These are phyloP conservation scores for Phrynosoma blainvillii DNA, from an alignment of 2,113 vertebrate species.

Conservation along the genomic window DNA sequence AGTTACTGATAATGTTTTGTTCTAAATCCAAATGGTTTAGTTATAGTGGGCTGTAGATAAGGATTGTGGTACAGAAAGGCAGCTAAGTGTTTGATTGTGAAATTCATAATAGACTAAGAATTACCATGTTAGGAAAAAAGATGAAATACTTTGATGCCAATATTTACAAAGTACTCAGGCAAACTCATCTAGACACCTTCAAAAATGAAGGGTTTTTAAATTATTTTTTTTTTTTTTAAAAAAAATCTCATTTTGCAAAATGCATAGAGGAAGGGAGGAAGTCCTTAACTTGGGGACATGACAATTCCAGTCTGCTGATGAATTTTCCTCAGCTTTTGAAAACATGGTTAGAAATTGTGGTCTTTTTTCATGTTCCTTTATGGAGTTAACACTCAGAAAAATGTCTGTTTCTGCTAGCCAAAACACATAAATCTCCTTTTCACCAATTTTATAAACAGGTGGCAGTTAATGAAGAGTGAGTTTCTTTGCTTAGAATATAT, in stretches of 20 bases:
- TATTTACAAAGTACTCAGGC: neutral
- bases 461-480: conserved; percentile 1
- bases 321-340: neutral
- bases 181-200: neutral
- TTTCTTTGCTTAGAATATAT: conserved; percentile 26
- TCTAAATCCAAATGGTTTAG: neutral
- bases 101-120: neutral
- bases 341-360: neutral
- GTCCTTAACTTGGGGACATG: neutral
- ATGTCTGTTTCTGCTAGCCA: neutral
- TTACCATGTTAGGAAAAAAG: conserved; percentile 13
- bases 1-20: neutral
- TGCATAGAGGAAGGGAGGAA: neutral
- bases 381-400: neutral
- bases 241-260: neutral
- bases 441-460: conserved; percentile 14
- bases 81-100: neutral
- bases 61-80: conserved; percentile 9
- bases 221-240: neutral
- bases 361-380: neutral
- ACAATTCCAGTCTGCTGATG: neutral
- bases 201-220: neutral
- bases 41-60: neutral
- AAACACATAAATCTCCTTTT: neutral
- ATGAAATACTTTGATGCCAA: neutral